Base-by-base conservation (phyloP, 2,888 invertebrate species). In the Hirtodrosophila cameraria region DNA sequence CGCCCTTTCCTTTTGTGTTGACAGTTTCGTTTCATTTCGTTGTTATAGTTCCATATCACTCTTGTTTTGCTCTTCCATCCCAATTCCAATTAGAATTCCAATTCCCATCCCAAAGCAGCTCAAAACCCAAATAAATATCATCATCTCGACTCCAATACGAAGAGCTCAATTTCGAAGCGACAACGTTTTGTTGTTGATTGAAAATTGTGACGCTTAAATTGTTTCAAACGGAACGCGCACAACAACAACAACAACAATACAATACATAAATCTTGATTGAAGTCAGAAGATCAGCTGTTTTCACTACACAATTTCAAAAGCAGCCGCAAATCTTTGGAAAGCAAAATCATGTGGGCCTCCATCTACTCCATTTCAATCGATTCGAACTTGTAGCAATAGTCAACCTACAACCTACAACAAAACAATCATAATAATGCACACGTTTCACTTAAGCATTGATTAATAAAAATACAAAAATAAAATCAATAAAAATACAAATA, bases 141-240 rank as follows among this genome's bases (percentile, higher is more conserved):
- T n/a, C n/a, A n/a, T n/a, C n/a, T n/a, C n/a, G n/a, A n/a, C n/a
- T n/a, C n/a, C n/a, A n/a, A n/a, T n/a, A n/a, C n/a, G 9, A 1
- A 43, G 18, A 18, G 18, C 18, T 4, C 18, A 23, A 7, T 8
- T 6, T 23, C 8, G 23, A 8, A 8, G 23, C 68, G 27, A 57
- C 70, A 65, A 53, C 43, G 30, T 46, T 48, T 52, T 46, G 31
- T 62, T 27, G 62, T 64, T 82, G 83, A 77, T 83, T 77, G 83
- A 83, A 75, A 79, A 75, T 62, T 79, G 80, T 79, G 54, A 52
- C 52, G 79, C 60, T 57, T 71, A 67, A 79, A 83, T 71, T 82
- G 63, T 67, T 82, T 82, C 55, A 61, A 82, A 75, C 64, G 65
- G 54, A 55, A 62, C 77, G 61, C 41, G 18, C 12, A 46, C 35